These are phyloP conservation scores for Helostoma temminkii DNA, from an alignment of 2,797 vertebrate genomes.

Conservation along the genomic window DNA sequence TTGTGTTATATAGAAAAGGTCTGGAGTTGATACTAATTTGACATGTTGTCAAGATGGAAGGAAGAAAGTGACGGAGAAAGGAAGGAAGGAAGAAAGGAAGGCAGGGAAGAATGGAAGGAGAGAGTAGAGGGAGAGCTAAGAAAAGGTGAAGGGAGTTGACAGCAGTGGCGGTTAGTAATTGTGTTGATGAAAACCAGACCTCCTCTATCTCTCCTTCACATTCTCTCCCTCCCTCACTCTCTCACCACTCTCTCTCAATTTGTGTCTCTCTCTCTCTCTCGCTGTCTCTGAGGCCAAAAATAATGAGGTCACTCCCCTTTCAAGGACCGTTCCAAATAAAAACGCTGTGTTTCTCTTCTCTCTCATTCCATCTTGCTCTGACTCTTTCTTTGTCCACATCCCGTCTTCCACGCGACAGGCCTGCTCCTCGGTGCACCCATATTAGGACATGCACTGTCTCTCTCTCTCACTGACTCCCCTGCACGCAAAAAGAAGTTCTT, in stretches of 20 bases:
- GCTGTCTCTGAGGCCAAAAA: constrained; percentile 69
- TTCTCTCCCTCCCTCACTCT: constrained; percentile 60
- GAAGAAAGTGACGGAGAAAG: background rate
- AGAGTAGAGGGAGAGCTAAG: constrained; percentile 33
- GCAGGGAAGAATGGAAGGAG: constrained; percentile 27
- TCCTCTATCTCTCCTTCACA: constrained; percentile 75
- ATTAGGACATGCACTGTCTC: constrained; percentile 77
- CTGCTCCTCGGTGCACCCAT: constrained; percentile 74
- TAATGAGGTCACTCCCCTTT: constrained; percentile 83
- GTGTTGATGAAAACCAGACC: constrained; percentile 81
- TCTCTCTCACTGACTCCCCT: constrained; percentile 48
- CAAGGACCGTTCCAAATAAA: constrained; percentile 81
- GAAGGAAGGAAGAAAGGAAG: constrained; percentile 22
- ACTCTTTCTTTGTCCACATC: constrained; percentile 72
- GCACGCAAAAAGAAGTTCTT: constrained; percentile 54
- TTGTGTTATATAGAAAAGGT: constrained; percentile 25
- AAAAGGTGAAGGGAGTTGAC: constrained; percentile 62
- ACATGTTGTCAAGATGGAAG: constrained; percentile 16
- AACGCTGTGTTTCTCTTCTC: constrained; percentile 76
- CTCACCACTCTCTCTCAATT: constrained; percentile 32
- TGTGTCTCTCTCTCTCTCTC: constrained; percentile 41
- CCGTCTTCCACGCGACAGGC: constrained; percentile 81
- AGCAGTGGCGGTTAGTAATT: constrained; percentile 73
- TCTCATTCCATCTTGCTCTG: constrained; percentile 79
- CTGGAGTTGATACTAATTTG: constrained; percentile 34